A percentile compares a stretch with the other conserved stretches of the same genome.
phyloP scores from a whole-genome alignment of 1,140 invertebrate genomes.

The Cherax quadricarinatus region DNA sequence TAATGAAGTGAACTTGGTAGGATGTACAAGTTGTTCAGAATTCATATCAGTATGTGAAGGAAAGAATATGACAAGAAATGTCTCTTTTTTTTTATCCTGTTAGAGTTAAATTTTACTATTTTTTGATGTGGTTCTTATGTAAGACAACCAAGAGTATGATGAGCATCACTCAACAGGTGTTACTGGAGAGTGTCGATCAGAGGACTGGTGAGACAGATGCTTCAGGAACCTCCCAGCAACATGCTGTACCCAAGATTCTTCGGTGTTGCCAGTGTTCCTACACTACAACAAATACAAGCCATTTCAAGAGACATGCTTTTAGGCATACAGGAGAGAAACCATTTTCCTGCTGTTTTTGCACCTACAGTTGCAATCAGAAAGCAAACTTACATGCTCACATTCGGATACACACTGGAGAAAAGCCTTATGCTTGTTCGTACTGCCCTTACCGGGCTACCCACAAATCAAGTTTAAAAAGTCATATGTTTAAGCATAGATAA shows the following conservation, averaged over 20 bases:
- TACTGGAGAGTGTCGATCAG: conserved; percentile 30
- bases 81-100: too few species aligned
- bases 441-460: conserved; percentile 50
- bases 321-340: conserved; percentile 60
- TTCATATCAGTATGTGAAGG: too few species aligned
- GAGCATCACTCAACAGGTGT: conserved; percentile 43
- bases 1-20: too few species aligned
- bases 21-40: too few species aligned
- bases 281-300: conserved; percentile 56
- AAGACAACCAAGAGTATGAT: neutral
- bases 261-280: conserved; percentile 58
- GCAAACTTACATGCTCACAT: conserved; percentile 61
- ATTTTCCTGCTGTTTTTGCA: conserved; percentile 52
- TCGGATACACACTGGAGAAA: conserved; percentile 80
- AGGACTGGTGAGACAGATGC: conserved; percentile 12
- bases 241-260: neutral
- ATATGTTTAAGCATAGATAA: conserved; percentile 37
- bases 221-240: neutral
- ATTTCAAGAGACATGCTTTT: conserved; percentile 78
- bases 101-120: too few species aligned
- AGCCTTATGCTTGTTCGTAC: conserved; percentile 74
- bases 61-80: too few species aligned
- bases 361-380: conserved; percentile 54
- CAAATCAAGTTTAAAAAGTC: conserved; percentile 26
- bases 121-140: too few species aligned